Percentiles rank a stretch among this genome's conserved stretches.
phyloP scores from a whole-genome alignment of 2,113 vertebrate genomes.

The Oreochromis tanganicae region DNA sequence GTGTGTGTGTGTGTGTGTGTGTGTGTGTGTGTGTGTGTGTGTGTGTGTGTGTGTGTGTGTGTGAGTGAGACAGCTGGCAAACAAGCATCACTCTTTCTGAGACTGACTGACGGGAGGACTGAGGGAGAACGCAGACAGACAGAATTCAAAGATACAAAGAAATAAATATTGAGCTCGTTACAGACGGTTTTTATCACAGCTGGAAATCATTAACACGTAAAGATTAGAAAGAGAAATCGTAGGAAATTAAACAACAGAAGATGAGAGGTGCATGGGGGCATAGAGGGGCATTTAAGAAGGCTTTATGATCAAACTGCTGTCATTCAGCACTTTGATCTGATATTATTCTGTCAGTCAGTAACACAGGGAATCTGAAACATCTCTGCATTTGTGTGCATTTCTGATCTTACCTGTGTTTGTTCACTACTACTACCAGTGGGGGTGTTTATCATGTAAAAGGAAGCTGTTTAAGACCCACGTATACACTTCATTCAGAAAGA shows the following conservation, averaged over 20 bases:
- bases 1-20: too few species aligned
- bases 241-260: not conserved
- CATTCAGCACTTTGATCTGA: conserved; percentile 23
- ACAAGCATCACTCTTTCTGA: conserved; percentile 10
- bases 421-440: not conserved
- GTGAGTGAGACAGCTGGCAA: conserved; percentile 37
- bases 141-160: not conserved
- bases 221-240: not conserved
- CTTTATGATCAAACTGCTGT: not conserved
- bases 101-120: conserved; percentile 34
- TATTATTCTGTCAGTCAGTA: not conserved
- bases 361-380: not conserved
- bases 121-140: not conserved
- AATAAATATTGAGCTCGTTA: not conserved
- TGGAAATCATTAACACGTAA: conserved; percentile 6
- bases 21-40: not conserved
- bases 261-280: not conserved
- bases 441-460: not conserved
- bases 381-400: not conserved
- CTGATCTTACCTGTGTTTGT: not conserved
- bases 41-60: not conserved
- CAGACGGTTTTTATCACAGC: not conserved
- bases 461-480: not conserved
- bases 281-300: not conserved
- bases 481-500: not conserved